Conservation (phyloP, 2,113 vertebrate genomes). For the Rattus rattus region DNA sequence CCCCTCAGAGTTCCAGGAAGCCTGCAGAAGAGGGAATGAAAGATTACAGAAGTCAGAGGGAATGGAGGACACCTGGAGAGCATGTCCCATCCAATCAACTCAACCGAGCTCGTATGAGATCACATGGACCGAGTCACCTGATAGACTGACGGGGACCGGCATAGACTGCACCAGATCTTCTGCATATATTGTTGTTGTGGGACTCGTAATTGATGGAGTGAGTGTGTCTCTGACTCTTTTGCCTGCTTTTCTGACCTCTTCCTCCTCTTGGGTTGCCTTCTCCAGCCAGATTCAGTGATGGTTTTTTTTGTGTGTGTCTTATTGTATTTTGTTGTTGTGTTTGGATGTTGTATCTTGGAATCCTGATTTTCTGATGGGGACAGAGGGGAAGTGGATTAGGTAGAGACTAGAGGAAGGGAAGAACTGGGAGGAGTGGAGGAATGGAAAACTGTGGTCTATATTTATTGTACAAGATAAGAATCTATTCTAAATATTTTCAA, state of each 20-base stretch:
- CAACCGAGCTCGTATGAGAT: neutral
- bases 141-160: too few species aligned
- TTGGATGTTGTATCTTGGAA: neutral
- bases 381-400: neutral
- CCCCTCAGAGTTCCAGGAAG: neutral
- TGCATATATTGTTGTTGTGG: neutral
- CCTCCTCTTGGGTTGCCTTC: neutral
- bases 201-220: neutral
- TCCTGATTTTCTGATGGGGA: neutral
- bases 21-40: neutral
- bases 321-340: neutral
- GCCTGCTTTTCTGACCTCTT: neutral
- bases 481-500: neutral
- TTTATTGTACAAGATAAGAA: neutral
- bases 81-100: neutral
- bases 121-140: neutral
- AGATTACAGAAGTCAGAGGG: neutral
- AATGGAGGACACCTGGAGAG: neutral
- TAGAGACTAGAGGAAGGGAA: neutral
- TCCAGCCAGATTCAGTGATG: neutral
- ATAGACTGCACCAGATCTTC: too few species aligned
- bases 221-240: neutral
- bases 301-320: neutral
- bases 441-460: neutral
- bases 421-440: too few species aligned